A percentile compares a stretch with the other conserved stretches of the same genome.
Conservation (phyloP, 2,797 vertebrate species). For the Tenualosa thibaudeaui region DNA sequence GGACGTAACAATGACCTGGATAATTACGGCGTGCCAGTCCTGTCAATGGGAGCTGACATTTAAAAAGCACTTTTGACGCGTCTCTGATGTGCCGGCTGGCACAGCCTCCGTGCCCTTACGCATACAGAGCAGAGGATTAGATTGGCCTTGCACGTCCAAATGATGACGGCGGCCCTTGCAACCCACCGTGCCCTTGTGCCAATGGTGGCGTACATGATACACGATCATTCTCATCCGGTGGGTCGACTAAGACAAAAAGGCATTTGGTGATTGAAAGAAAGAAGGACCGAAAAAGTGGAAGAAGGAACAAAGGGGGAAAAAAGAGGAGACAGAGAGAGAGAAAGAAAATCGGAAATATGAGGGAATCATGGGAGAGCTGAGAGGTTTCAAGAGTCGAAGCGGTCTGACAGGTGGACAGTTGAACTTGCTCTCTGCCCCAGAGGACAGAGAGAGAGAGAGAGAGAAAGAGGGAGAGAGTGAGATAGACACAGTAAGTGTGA, state of each 20-base stretch:
- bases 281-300: not conserved
- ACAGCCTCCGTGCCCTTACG: not conserved
- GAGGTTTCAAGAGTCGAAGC: conserved; percentile 5
- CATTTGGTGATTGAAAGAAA: not conserved
- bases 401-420: conserved; percentile 14
- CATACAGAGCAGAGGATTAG: conserved; percentile 17
- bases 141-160: not conserved
- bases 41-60: conserved; percentile 19
- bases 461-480: not conserved
- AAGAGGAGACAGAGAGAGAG: not conserved
- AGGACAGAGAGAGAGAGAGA: not conserved
- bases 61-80: conserved; percentile 24
- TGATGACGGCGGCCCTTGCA: not conserved
- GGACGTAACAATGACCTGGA: not conserved
- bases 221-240: not conserved
- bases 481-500: not conserved
- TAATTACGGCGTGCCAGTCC: conserved; percentile 20
- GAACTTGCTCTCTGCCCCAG: not conserved
- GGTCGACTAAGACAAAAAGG: not conserved
- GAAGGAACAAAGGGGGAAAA: not conserved
- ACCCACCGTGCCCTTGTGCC: not conserved
- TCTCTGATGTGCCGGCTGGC: conserved; percentile 8
- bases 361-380: conserved; percentile 9
- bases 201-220: not conserved
- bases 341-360: not conserved